Evolutionary conservation across 2,888 invertebrate genomes (phyloP).

Genomic region (Eumacrocentrus americanus): DNA sequence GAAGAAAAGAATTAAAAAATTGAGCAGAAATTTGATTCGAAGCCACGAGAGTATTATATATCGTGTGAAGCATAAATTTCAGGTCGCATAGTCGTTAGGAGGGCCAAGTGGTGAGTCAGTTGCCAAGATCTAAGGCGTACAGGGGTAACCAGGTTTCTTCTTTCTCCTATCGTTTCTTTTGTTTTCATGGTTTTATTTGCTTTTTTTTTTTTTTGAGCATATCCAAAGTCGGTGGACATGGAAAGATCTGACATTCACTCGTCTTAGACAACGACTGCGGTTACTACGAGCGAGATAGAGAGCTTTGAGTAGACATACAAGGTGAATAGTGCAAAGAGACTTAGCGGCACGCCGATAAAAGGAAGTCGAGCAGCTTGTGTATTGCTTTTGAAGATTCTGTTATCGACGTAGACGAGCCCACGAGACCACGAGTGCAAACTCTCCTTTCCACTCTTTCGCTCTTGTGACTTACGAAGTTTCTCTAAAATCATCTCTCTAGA

Average conservation of each 20-base stretch:
- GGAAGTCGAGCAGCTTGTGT: background rate
- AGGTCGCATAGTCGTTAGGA: constrained; percentile 13
- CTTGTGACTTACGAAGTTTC: too few relatives aligned
- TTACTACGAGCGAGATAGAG: too few relatives aligned
- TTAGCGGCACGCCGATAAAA: constrained; percentile 10
- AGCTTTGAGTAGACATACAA: background rate
- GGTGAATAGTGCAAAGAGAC: background rate
- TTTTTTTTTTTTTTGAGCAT: constrained; percentile 7
- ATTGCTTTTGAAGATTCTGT: background rate
- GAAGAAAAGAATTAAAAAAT: background rate
- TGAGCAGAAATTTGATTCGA: background rate
- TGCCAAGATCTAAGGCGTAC: constrained; percentile 27
- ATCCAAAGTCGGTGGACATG: constrained; percentile 21
- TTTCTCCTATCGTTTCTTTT: background rate
- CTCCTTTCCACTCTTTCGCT: too few relatives aligned
- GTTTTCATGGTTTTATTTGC: constrained; percentile 1
- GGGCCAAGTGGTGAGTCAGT: constrained; percentile 27
- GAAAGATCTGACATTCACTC: constrained; percentile 3
- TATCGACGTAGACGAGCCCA: too few relatives aligned
- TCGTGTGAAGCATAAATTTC: constrained; percentile 9
- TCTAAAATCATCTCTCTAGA: too few relatives aligned
- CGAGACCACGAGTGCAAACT: too few relatives aligned
- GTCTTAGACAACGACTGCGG: background rate
- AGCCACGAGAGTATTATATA: background rate
- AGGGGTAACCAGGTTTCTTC: constrained; percentile 18